These are phyloP conservation scores for Trissoscelio sp. DNA, from an alignment of 2,888 invertebrate species.

Conservation along the genomic window DNA sequence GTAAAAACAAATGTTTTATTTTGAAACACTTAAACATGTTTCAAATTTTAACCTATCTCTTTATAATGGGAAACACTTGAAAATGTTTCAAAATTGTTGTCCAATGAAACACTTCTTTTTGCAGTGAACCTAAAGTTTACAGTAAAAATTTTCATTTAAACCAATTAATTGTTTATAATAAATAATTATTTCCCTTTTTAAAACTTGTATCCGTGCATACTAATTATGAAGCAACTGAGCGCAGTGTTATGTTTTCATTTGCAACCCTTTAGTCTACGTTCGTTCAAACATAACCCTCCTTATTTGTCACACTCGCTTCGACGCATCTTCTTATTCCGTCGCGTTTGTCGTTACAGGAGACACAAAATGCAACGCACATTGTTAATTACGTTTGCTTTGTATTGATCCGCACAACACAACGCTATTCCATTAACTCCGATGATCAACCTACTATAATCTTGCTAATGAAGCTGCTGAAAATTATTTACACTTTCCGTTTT, in stretches of 20 bases:
- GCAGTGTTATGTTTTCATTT: constrained; percentile 77
- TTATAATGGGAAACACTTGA: too few species aligned
- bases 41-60: too few species aligned
- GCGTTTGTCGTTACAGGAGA: constrained; percentile 39
- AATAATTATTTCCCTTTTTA: too few species aligned
- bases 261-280: constrained; percentile 40
- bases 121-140: too few species aligned
- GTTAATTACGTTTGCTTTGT: constrained; percentile 66
- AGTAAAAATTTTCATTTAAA: too few species aligned
- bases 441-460: constrained; percentile 57
- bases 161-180: too few species aligned
- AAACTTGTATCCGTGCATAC: too few species aligned
- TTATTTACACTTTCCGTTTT: constrained; percentile 62
- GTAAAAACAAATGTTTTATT: too few species aligned
- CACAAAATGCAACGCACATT: constrained; percentile 48
- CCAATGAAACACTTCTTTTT: too few species aligned
- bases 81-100: too few species aligned
- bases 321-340: constrained; percentile 64
- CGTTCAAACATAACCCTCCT: constrained; percentile 49
- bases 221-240: constrained; percentile 78
- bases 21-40: too few species aligned
- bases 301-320: constrained; percentile 62
- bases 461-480: constrained; percentile 57
- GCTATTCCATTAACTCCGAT: constrained; percentile 61
- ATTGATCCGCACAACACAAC: constrained; percentile 45